Percentiles rank a stretch among this genome's conserved stretches.
Conservation (phyloP, 2,113 vertebrate species). For the Perognathus longimembris region DNA sequence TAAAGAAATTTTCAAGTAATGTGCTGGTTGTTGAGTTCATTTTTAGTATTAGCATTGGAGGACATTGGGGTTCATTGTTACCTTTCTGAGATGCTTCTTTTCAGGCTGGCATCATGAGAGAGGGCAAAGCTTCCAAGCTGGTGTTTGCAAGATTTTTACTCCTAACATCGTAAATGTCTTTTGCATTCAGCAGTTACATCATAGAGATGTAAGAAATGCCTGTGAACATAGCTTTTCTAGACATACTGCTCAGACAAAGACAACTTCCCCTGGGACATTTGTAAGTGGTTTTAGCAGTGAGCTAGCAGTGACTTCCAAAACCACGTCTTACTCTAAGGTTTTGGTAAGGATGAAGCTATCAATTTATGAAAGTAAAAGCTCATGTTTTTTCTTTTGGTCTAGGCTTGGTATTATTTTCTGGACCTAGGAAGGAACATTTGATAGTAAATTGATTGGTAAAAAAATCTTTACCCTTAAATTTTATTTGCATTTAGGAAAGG, state of each 20-base stretch:
- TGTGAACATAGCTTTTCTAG: neutral
- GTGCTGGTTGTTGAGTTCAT: neutral
- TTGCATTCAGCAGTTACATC: neutral
- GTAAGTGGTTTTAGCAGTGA: neutral
- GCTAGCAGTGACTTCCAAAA: neutral
- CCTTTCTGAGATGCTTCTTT: neutral
- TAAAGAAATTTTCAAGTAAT: neutral
- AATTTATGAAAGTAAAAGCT: neutral
- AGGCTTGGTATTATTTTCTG: neutral
- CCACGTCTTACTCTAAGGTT: neutral
- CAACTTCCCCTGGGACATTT: neutral
- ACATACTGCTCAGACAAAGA: neutral
- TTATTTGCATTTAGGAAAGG: conserved; percentile 12
- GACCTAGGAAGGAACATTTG: neutral
- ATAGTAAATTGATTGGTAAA: neutral
- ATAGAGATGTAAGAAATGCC: neutral
- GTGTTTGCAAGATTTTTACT: neutral
- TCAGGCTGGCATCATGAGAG: neutral
- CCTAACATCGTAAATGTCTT: neutral
- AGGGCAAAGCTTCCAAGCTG: neutral
- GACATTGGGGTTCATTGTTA: neutral
- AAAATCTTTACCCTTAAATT: neutral
- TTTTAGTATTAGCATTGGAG: neutral
- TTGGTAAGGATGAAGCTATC: neutral
- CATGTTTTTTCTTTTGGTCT: neutral